These are phyloP conservation scores for Leptodactylus fallax DNA, from an alignment of 2,797 vertebrate genomes.

Conservation along the genomic window DNA sequence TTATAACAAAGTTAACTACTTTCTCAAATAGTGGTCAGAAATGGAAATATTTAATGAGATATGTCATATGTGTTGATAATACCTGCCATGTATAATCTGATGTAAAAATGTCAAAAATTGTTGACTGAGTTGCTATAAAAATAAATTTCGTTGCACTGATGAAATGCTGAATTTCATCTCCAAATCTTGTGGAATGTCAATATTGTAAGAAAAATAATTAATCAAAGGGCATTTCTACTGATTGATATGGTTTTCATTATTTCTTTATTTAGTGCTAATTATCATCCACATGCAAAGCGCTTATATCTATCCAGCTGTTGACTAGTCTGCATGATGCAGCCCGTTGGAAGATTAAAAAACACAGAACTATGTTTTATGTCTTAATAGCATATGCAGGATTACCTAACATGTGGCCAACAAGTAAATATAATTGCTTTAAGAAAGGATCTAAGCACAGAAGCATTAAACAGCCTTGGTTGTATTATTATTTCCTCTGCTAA, in stretches of 20 bases:
- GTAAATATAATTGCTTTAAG: conserved; percentile 83
- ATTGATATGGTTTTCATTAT: conserved; percentile 36
- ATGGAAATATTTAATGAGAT: no score
- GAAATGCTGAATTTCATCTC: background rate
- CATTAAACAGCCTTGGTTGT: conserved; percentile 92
- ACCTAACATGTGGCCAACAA: conserved; percentile 80
- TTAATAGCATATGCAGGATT: conserved; percentile 82
- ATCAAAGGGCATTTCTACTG: conserved; percentile 21
- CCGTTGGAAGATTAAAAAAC: conserved; percentile 71
- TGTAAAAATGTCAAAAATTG: background rate
- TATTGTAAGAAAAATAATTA: background rate
- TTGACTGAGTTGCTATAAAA: background rate
- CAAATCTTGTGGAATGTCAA: conserved; percentile 19
- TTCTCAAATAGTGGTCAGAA: no score
- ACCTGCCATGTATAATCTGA: no score
- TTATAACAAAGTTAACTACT: no score
- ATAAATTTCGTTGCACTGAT: background rate
- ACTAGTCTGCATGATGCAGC: conserved; percentile 67
- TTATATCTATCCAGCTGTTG: conserved; percentile 27
- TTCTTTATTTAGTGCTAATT: conserved; percentile 28
- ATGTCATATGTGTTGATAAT: no score
- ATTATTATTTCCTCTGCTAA: conserved; percentile 99
- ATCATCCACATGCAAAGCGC: background rate
- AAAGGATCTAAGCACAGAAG: conserved; percentile 87
- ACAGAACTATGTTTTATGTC: conserved; percentile 81